Conservation (phyloP, 2,888 invertebrate species). For the Ophraella communa region DNA sequence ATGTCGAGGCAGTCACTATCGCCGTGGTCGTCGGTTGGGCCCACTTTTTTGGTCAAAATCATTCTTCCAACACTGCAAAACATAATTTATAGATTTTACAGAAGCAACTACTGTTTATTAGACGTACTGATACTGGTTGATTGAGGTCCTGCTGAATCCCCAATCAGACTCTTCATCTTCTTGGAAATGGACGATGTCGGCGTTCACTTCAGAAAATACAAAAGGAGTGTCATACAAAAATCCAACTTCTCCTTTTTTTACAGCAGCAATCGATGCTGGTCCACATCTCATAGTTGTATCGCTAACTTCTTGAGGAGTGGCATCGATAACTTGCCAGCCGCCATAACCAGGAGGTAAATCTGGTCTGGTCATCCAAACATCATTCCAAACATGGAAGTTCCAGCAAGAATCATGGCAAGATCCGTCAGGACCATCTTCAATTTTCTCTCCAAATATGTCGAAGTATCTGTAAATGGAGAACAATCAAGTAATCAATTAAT, state of each 20-base stretch:
- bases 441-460: conserved; percentile 70
- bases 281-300: conserved; percentile 68
- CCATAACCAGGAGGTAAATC: conserved; percentile 74
- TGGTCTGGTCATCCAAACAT: conserved; percentile 78
- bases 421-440: conserved; percentile 72
- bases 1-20: conserved; percentile 76
- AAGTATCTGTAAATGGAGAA: conserved; percentile 61
- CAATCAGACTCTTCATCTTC: conserved; percentile 69
- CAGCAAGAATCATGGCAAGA: conserved; percentile 74
- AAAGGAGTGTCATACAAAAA: conserved; percentile 77
- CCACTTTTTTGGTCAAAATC: conserved; percentile 77
- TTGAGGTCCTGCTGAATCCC: conserved; percentile 73
- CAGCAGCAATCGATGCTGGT: conserved; percentile 72
- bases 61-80: conserved; percentile 72
- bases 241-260: conserved; percentile 68
- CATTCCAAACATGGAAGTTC: conserved; percentile 86
- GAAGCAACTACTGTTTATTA: too few relatives aligned
- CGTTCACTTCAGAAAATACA: conserved; percentile 79
- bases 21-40: conserved; percentile 73
- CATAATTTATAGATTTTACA: too few relatives aligned
- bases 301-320: conserved; percentile 77
- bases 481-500: too few relatives aligned
- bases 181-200: conserved; percentile 80
- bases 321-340: conserved; percentile 84
- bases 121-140: conserved; percentile 78